Evolutionary conservation across 1,140 invertebrate species (phyloP).

Genomic region (Danaus melanippus): DNA sequence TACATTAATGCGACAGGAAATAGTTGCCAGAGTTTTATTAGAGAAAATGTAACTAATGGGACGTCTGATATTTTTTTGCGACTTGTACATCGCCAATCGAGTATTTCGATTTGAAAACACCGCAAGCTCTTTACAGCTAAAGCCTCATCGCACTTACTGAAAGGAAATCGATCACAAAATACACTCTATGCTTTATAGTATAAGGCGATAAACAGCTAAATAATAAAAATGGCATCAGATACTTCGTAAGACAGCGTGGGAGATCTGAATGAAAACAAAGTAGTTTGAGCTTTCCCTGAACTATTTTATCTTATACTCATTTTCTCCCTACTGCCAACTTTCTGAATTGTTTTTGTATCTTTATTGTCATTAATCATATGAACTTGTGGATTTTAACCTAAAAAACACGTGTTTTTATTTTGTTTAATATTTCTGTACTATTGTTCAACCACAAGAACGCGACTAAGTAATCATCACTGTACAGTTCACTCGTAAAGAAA

Average conservation of each 20-base stretch:
- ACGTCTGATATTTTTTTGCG: neutral
- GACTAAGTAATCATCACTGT: no score
- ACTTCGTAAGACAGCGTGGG: slow-evolving; percentile 10
- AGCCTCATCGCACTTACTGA: slow-evolving; percentile 13
- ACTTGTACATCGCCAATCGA: slow-evolving; percentile 23
- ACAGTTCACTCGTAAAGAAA: slow-evolving; percentile 4
- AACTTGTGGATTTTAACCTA: slow-evolving; percentile 5
- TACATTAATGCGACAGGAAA: no score
- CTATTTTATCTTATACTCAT: neutral
- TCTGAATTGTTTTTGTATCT: no score
- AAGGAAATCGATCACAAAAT: slow-evolving; percentile 13
- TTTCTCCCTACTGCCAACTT: no score
- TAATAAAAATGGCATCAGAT: slow-evolving; percentile 5
- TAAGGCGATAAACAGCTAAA: slow-evolving; percentile 5
- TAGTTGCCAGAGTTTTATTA: no score
- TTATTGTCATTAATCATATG: slow-evolving; percentile 3
- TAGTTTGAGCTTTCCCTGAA: slow-evolving; percentile 6
- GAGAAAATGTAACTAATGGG: neutral
- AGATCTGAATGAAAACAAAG: slow-evolving; percentile 4
- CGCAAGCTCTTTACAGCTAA: slow-evolving; percentile 27
- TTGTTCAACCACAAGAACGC: no score
- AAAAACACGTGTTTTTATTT: neutral
- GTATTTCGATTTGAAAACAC: slow-evolving; percentile 50
- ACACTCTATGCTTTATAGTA: slow-evolving; percentile 3
- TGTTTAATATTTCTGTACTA: neutral